Percentiles rank a stretch among this genome's conserved stretches.
Evolutionary conservation across 1,140 invertebrate species (phyloP).

Genomic region (Calosoma granatense): DNA sequence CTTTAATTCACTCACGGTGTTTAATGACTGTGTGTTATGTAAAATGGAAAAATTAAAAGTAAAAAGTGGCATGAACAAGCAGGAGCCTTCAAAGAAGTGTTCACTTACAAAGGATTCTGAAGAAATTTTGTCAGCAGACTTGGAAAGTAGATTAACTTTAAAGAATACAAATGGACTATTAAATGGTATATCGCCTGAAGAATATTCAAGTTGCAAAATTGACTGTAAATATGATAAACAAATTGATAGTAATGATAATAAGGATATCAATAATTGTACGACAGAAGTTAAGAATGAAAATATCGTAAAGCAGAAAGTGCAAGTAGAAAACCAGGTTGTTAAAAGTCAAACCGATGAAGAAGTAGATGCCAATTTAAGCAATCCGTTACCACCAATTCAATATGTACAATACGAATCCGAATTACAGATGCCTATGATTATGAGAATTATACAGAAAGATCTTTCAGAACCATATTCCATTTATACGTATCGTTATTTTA

Average conservation of each 20-base stretch:
- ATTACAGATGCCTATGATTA: constrained; percentile 90
- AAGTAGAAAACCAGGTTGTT: background rate
- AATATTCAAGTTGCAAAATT: constrained; percentile 11
- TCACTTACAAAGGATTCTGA: constrained; percentile 1
- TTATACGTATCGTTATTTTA: constrained; percentile 99
- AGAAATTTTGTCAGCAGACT: background rate
- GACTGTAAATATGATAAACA: constrained; percentile 7
- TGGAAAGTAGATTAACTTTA: background rate
- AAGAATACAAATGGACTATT: constrained; percentile 23
- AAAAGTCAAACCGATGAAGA: constrained; percentile 10
- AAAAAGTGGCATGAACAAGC: constrained; percentile 10
- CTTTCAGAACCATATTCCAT: constrained; percentile 99
- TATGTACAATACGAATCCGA: constrained; percentile 81
- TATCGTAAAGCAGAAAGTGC: constrained; percentile 4
- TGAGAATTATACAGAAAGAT: constrained; percentile 97
- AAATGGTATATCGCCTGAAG: constrained; percentile 19
- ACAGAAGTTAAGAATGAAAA: constrained; percentile 8
- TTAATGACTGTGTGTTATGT: background rate
- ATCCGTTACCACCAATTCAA: constrained; percentile 30
- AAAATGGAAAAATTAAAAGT: constrained; percentile 5
- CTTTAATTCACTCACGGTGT: background rate
- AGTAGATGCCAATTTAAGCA: background rate
- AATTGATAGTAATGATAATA: background rate
- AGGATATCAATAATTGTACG: background rate
- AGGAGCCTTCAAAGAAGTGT: constrained; percentile 14